Conservation (phyloP, 1,140 invertebrate species). For the Coptotermes formosanus region DNA sequence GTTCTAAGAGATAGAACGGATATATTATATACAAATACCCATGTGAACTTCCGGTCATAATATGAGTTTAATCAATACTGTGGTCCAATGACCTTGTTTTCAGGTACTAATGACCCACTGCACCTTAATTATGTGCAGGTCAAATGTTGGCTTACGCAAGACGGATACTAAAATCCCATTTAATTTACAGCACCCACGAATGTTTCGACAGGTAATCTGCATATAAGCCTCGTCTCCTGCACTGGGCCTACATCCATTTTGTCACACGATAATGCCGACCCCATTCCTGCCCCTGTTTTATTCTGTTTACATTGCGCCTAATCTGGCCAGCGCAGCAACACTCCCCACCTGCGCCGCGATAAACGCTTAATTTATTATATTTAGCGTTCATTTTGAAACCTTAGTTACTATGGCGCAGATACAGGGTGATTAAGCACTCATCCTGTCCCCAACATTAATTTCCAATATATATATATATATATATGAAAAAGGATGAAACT, state of each 20-base stretch:
- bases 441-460: neutral
- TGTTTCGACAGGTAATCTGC: conserved; percentile 10
- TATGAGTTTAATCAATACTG: too few relatives aligned
- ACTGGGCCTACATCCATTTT: neutral
- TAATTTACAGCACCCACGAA: neutral
- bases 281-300: neutral
- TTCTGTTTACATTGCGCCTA: neutral
- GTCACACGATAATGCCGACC: conserved; percentile 2
- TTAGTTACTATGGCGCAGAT: neutral
- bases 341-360: neutral
- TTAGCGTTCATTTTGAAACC: conserved; percentile 16
- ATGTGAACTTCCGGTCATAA: too few relatives aligned
- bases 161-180: neutral
- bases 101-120: too few relatives aligned
- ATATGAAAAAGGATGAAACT: too few relatives aligned
- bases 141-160: neutral
- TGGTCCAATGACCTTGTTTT: too few relatives aligned
- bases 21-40: too few relatives aligned
- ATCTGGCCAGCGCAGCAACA: conserved; percentile 3
- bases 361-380: conserved; percentile 10
- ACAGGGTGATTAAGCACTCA: neutral
- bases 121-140: too few relatives aligned
- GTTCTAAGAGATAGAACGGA: too few relatives aligned
- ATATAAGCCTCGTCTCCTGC: neutral
- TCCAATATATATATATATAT: too few relatives aligned